These are phyloP conservation scores for Stenotaenia linearis DNA, from an alignment of 2,888 invertebrate genomes.

Conservation along the genomic window DNA sequence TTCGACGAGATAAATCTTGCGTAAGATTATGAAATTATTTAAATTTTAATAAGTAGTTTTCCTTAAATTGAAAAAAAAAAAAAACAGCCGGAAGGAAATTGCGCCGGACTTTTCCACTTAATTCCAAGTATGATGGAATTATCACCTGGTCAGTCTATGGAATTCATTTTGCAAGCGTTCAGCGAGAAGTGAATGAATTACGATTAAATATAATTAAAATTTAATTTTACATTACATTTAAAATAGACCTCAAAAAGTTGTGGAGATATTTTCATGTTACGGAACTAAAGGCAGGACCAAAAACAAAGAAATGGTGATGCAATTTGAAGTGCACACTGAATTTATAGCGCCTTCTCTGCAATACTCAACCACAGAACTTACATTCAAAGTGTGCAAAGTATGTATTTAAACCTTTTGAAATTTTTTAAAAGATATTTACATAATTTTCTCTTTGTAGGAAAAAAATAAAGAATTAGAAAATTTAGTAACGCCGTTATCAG, in stretches of 20 bases:
- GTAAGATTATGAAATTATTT: neutral
- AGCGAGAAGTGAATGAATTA: neutral
- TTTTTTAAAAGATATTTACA: neutral
- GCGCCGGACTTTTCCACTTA: neutral
- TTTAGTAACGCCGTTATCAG: neutral
- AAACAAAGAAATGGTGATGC: constrained; percentile 27
- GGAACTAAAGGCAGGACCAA: neutral
- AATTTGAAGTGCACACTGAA: neutral
- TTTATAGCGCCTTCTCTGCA: constrained; percentile 17
- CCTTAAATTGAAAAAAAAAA: too few species aligned
- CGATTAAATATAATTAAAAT: neutral
- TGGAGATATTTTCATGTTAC: neutral
- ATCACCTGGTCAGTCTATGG: neutral
- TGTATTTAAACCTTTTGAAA: neutral
- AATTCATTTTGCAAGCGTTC: neutral
- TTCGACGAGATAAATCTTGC: neutral
- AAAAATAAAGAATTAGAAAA: neutral
- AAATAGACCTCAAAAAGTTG: constrained; percentile 24
- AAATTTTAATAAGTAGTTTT: too few species aligned
- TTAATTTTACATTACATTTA: neutral
- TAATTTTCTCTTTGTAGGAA: neutral
- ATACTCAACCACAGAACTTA: constrained; percentile 1
- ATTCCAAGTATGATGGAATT: neutral
- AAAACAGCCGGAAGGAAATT: neutral
- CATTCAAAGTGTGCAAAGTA: neutral